phyloP scores from a whole-genome alignment of 2,113 vertebrate species.

The Scomber colias region DNA sequence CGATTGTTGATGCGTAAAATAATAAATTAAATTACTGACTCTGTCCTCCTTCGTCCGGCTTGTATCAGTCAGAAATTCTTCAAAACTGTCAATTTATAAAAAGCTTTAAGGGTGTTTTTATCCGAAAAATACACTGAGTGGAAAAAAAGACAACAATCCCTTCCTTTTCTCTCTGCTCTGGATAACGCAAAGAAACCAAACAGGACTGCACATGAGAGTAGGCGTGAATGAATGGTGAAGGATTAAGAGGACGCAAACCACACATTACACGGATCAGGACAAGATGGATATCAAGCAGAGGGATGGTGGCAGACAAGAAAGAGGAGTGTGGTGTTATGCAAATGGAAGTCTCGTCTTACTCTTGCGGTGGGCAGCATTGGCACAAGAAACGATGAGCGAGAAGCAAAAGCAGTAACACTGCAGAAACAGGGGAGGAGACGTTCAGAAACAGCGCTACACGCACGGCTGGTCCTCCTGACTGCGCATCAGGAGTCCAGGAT shows the following conservation, averaged over 20 bases:
- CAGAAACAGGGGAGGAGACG: constrained; percentile 83
- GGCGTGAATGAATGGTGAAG: constrained; percentile 76
- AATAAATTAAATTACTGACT: constrained; percentile 62
- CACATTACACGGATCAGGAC: constrained; percentile 65
- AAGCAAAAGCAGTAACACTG: constrained; percentile 74
- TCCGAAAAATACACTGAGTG: constrained; percentile 33
- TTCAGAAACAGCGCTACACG: constrained; percentile 65
- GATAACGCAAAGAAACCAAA: constrained; percentile 64
- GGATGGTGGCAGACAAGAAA: constrained; percentile 55
- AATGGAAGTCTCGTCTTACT: constrained; percentile 72
- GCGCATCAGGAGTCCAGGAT: constrained; percentile 76
- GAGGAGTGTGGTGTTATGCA: constrained; percentile 63
- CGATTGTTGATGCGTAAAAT: constrained; percentile 79
- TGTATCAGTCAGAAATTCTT: constrained; percentile 41
- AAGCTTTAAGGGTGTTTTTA: constrained; percentile 22
- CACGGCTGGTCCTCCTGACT: constrained; percentile 74
- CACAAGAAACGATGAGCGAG: constrained; percentile 69
- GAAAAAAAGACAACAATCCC: constrained; percentile 2
- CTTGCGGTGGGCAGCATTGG: constrained; percentile 72
- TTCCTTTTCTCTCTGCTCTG: constrained; percentile 48
- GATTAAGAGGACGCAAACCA: constrained; percentile 64
- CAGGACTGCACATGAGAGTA: constrained; percentile 71
- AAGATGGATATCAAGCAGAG: constrained; percentile 70
- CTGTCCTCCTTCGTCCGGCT: constrained; percentile 41
- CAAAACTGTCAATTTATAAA: constrained; percentile 24